Evolutionary conservation across 2,888 invertebrate genomes (phyloP).

Genomic region (Macrophya annulata): DNA sequence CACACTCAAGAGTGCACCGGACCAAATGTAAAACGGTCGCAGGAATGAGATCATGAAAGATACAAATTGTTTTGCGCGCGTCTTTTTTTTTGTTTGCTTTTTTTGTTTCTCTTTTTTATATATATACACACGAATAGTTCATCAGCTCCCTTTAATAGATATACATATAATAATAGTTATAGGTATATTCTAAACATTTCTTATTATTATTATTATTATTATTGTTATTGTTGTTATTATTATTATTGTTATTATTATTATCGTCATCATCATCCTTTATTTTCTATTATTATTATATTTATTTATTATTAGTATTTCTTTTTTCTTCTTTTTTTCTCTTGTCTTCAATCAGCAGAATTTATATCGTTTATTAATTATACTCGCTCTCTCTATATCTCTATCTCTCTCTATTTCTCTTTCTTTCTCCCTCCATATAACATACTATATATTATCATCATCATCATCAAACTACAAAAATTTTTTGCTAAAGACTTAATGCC

Average conservation of each 20-base stretch:
- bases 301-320: slow-evolving; percentile 3
- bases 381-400: neutral
- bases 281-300: slow-evolving; percentile 16
- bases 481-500: slow-evolving; percentile 71
- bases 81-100: neutral
- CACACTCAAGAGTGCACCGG: neutral
- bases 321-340: neutral
- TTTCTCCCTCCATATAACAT: slow-evolving; percentile 10
- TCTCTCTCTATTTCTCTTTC: neutral
- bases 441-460: slow-evolving; percentile 12
- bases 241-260: neutral
- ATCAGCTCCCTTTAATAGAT: neutral
- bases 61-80: slow-evolving; percentile 30
- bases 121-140: slow-evolving; percentile 15
- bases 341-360: slow-evolving; percentile 24
- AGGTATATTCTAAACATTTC: slow-evolving; percentile 27
- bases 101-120: neutral
- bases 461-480: neutral
- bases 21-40: neutral
- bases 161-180: neutral
- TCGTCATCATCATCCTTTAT: slow-evolving; percentile 20
- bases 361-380: slow-evolving; percentile 17
- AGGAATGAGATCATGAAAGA: slow-evolving; percentile 42
- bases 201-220: slow-evolving; percentile 29
- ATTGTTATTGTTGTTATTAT: neutral